Conservation (phyloP, 35 echinoderm and acorn worm species). For the Lytechinus pictus region DNA sequence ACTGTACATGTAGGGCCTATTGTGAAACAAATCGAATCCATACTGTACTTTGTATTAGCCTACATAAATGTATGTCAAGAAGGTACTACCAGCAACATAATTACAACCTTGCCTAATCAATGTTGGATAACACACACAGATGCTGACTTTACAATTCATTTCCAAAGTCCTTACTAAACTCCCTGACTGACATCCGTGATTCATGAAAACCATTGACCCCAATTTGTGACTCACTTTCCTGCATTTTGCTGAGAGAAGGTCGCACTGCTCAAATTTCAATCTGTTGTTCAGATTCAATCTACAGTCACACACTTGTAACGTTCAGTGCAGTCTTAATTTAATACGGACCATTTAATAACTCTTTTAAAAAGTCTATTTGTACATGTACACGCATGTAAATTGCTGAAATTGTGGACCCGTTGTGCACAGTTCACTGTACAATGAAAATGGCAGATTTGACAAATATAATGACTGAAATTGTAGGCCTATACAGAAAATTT, state of each 20-base stretch:
- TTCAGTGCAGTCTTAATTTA: too few species aligned
- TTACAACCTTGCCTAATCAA: neutral
- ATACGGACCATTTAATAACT: neutral
- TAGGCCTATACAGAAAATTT: too few species aligned
- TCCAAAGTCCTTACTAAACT: neutral
- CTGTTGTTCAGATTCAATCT: neutral
- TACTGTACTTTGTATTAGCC: neutral
- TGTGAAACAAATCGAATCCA: too few species aligned
- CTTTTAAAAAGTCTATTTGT: neutral
- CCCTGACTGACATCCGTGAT: neutral
- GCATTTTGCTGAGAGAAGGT: neutral
- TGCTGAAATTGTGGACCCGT: neutral
- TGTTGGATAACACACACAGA: neutral
- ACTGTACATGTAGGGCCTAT: too few species aligned
- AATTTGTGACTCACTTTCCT: constrained; percentile 12
- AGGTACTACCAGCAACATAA: neutral
- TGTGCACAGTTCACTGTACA: neutral
- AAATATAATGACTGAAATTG: too few species aligned
- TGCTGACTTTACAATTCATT: neutral
- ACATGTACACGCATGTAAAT: neutral
- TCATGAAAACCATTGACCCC: constrained; percentile 1
- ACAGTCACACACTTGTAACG: neutral
- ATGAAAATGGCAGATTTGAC: too few species aligned
- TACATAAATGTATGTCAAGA: neutral
- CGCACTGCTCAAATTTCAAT: neutral